A percentile compares a stretch with the other conserved stretches of the same genome.
These are phyloP conservation scores for Didymodactylos carnosus DNA, from an alignment of 2,888 invertebrate species.

Conservation along the genomic window DNA sequence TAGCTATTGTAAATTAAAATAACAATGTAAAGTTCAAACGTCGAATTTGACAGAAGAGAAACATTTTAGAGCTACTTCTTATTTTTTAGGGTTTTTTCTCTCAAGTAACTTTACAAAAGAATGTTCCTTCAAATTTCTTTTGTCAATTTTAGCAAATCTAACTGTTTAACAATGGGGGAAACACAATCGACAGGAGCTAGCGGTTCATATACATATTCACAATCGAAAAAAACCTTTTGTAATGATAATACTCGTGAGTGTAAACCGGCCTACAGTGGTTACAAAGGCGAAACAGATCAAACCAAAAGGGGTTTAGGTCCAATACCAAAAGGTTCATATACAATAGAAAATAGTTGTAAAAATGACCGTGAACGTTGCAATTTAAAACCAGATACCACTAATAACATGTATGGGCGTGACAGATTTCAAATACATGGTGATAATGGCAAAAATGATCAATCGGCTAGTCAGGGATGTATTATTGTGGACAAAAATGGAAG, in stretches of 20 bases:
- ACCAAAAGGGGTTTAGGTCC: neutral
- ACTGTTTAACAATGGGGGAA: no score
- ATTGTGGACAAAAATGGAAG: neutral
- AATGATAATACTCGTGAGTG: neutral
- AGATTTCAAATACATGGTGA: neutral
- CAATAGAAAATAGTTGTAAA: neutral
- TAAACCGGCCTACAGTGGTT: neutral
- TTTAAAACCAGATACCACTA: neutral
- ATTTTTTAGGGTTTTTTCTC: no score
- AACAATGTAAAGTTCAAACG: no score
- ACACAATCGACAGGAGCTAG: no score
- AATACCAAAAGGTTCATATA: neutral
- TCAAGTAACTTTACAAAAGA: no score
- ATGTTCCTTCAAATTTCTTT: no score
- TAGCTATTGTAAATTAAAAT: no score
- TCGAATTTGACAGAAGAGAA: no score
- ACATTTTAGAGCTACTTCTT: no score
- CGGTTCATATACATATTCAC: neutral
- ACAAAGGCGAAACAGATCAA: neutral
- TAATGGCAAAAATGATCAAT: neutral
- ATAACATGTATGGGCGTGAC: neutral
- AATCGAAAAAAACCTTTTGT: neutral
- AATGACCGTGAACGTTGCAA: neutral
- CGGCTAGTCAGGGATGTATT: neutral
- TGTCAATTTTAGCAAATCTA: no score